Evolutionary conservation across 2,888 invertebrate genomes (phyloP), one percentile per base, ranked within the genome.

Genomic region (Euzophera pinguis): DNA sequence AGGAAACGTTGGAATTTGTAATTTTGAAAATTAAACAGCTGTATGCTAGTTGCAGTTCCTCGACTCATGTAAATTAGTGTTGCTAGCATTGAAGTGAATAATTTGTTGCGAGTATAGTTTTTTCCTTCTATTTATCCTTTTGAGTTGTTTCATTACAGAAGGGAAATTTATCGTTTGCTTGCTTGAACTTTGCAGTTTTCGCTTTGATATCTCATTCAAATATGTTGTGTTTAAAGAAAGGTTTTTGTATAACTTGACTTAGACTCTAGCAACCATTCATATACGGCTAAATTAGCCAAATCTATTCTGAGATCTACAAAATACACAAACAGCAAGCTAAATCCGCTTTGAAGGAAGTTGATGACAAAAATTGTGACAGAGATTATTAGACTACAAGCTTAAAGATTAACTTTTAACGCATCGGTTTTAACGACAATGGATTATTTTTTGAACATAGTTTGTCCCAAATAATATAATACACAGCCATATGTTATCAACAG

Each of bases 1-100:
- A 65, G 60, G 66, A 62, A 65, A 69, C 65, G 73, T 62, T 67
- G 79, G 80, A 79, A 85, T 82, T 80, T 84, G 63, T 74, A 79
- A 81, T 82, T 79, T 79, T 56, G 67, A 75, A 51, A 51, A 43
- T 51, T 51, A 51, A 43, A 51, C 35, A 43, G 35, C 35, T 17
- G 51, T 43, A 22, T 32, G 42, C 42, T 12, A 35, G 22, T 35
- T 50, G 34, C 32, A 43, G 17, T 35, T 14, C 29, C 35, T 17
- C 34, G 42, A 43, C 35, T 50, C 12, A 17, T 42, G 34, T 42
- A 50, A 42, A 50, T 42, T 50, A 42, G 50, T 42, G 32, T 27
- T 41, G 39, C 49, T 22, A 14, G 39, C 49, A 38, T 34, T 32
- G 16, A 50, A 50, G 39, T 50, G 38, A 49, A 38, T 35, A 48